Base-by-base conservation (phyloP, 2,797 vertebrate genomes). In the Tauraco hartlaubi region DNA sequence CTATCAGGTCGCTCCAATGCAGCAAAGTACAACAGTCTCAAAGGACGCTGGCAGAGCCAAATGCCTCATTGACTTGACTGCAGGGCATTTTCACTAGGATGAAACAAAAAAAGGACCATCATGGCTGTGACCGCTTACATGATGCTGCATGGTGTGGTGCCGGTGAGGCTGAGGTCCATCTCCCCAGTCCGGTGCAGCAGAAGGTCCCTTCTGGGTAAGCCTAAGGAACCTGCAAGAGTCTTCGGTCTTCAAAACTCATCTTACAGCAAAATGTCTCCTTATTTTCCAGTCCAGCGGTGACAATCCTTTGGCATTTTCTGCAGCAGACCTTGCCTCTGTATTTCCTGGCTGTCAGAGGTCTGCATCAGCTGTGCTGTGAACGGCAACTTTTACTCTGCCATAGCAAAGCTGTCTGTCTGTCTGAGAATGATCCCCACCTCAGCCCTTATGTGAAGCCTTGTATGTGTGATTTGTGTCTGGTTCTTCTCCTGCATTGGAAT, bases 61-160 rank as follows among this genome's bases (percentile, higher is more conserved):
- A 73, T 22, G 29, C 61, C 35, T 68, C 0, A 0, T 37, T 37
- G 29, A 25, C 33, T 52, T 75, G 55, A 25, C n/a, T 1, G 0
- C 15, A 5, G 16, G 22, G 19, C 0, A 0, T 74, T 64, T 78
- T 74, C 28, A 17, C 56, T 28, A n/a, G 69, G 31, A 26, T n/a
- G 31, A 83, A 90, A 58, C 35, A 68, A 68, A 78, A 37, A 12
- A 3, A 21, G 21, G 29, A n/a, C 39, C 37, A 23, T 18, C 21
- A 25, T 3, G 31, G 28, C 8, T 1, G 0, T 49, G 23, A 44
- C 19, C 0, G 2, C 43, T 48, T 29, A 43, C 23, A 4, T 7
- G 48, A 28, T 2, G 0, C 41, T 66, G 37, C 9, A 3, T 20
- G 37, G 19, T 6, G 2, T 22, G 29, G 52, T 1, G 1, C 46